phyloP scores from a whole-genome alignment of 2,797 vertebrate genomes.

The Channa striata region DNA sequence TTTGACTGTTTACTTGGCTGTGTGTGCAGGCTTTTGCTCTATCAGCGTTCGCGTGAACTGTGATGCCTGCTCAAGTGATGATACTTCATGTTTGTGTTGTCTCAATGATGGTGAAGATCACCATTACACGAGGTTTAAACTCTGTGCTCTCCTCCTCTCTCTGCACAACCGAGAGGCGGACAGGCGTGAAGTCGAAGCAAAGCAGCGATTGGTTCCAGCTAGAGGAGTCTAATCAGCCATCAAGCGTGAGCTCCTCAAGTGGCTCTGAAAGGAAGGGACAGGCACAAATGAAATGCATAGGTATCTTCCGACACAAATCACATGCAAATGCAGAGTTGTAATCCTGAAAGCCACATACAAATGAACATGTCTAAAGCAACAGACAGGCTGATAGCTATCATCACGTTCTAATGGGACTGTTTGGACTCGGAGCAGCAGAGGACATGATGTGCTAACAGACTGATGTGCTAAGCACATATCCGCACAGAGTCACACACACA shows the following conservation, averaged over 20 bases:
- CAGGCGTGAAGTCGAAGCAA: slow-evolving; percentile 68
- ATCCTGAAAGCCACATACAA: slow-evolving; percentile 39
- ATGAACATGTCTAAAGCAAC: slow-evolving; percentile 36
- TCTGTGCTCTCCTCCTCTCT: slow-evolving; percentile 44
- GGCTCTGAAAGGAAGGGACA: slow-evolving; percentile 55
- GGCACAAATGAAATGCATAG: slow-evolving; percentile 54
- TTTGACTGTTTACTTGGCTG: slow-evolving; percentile 32
- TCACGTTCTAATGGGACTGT: slow-evolving; percentile 49
- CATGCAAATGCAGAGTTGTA: slow-evolving; percentile 65
- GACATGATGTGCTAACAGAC: slow-evolving; percentile 66
- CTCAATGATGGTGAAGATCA: slow-evolving; percentile 29
- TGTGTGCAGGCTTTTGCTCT: slow-evolving; percentile 27
- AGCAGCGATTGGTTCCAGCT: slow-evolving; percentile 76
- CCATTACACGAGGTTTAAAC: slow-evolving; percentile 36
- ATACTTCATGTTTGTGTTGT: slow-evolving; percentile 13
- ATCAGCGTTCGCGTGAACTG: slow-evolving; percentile 19
- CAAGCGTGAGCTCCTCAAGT: slow-evolving; percentile 67
- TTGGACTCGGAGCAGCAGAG: slow-evolving; percentile 62
- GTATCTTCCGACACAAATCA: slow-evolving; percentile 48
- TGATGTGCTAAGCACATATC: slow-evolving; percentile 67
- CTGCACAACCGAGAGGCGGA: slow-evolving; percentile 58
- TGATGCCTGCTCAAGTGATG: slow-evolving; percentile 30
- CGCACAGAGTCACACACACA: slow-evolving; percentile 53
- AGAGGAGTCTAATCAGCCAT: slow-evolving; percentile 72
- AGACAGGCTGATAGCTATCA: slow-evolving; percentile 32